Evolutionary conservation across 2,888 invertebrate genomes (phyloP).

Genomic region (Agelastica alni): DNA sequence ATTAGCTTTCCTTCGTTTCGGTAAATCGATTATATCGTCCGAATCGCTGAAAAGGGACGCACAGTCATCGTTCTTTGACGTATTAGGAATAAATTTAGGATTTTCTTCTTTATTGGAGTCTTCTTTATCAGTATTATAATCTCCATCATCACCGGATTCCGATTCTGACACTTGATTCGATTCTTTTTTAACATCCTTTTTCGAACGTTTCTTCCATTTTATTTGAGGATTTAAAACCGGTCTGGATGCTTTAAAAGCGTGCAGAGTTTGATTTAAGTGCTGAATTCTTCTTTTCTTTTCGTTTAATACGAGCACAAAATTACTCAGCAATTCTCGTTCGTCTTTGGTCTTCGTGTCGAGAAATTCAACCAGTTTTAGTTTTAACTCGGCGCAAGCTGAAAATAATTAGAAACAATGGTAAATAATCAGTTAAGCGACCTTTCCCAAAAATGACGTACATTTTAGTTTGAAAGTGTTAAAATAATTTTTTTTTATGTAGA

Average conservation of each 20-base stretch:
- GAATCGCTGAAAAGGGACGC: slow-evolving; percentile 33
- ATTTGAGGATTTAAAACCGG: slow-evolving; percentile 35
- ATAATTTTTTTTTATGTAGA: too few species aligned
- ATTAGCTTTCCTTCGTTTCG: slow-evolving; percentile 33
- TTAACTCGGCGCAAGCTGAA: too few species aligned
- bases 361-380: too few species aligned
- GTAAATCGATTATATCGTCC: slow-evolving; percentile 22
- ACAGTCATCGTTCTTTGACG: slow-evolving; percentile 32
- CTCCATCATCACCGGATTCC: slow-evolving; percentile 24
- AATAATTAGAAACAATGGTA: too few species aligned
- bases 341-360: too few species aligned
- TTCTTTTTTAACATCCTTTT: slow-evolving; percentile 26
- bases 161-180: slow-evolving; percentile 38
- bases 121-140: slow-evolving; percentile 39
- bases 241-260: slow-evolving; percentile 41
- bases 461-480: too few species aligned
- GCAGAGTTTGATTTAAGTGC: slow-evolving; percentile 49
- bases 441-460: too few species aligned
- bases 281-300: slow-evolving; percentile 52
- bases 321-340: slow-evolving; percentile 47
- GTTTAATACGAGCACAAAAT: slow-evolving; percentile 49
- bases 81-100: slow-evolving; percentile 26
- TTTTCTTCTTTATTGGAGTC: slow-evolving; percentile 17
- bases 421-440: too few species aligned
- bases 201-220: slow-evolving; percentile 26